phyloP scores from a whole-genome alignment of 64 coral and sea anemone species.

The Cladopsammia gracilis region DNA sequence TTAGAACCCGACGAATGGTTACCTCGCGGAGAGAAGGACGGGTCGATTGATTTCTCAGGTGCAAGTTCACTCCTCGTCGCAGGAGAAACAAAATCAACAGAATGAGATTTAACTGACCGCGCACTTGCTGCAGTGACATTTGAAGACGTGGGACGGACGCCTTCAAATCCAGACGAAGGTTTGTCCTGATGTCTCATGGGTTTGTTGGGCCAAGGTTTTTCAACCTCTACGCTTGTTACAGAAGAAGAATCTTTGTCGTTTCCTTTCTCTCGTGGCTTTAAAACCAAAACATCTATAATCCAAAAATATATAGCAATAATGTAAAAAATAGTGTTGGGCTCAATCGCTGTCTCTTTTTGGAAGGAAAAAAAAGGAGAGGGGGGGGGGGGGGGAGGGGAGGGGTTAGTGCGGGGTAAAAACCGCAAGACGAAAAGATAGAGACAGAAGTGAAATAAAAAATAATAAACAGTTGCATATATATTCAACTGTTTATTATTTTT shows the following conservation, averaged over 20 bases:
- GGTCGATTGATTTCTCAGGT: background rate
- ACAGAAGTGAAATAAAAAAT: too few species aligned
- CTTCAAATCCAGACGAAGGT: background rate
- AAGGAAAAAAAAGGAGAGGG: too few species aligned
- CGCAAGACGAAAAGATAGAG: too few species aligned
- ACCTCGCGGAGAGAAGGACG: background rate
- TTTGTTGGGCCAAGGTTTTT: background rate
- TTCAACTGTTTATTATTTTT: too few species aligned
- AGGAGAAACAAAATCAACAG: background rate
- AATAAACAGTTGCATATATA: too few species aligned
- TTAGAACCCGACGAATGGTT: background rate
- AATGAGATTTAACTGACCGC: background rate
- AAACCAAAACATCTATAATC: background rate
- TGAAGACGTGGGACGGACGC: background rate
- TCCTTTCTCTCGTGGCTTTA: background rate
- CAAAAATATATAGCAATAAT: too few species aligned
- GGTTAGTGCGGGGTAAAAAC: too few species aligned
- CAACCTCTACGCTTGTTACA: background rate
- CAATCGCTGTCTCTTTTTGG: too few species aligned
- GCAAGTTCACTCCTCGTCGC: background rate
- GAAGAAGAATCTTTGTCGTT: background rate
- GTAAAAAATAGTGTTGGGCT: too few species aligned
- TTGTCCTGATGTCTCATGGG: background rate
- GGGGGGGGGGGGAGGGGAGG: too few species aligned
- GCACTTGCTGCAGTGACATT: background rate